Base-by-base conservation (phyloP, 2,888 invertebrate genomes). In the Spatulosminthurus flaviceps region DNA sequence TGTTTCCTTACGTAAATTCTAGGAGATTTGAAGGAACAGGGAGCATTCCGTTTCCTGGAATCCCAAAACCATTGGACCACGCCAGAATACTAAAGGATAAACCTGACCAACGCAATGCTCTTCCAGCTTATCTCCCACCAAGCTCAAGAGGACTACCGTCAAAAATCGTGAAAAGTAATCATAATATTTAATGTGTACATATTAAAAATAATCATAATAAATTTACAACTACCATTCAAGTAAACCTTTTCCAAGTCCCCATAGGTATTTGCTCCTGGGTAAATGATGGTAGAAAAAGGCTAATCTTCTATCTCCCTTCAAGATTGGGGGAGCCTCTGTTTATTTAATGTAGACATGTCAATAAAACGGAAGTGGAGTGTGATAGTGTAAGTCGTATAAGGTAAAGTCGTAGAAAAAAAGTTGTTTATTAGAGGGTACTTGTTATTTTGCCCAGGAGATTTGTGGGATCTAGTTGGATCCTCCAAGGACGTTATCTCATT, bases 401-500 rank as follows among this genome's bases (percentile, higher is more conserved):
- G n/a, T n/a, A n/a, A n/a, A n/a, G n/a, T n/a, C n/a, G n/a, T n/a
- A n/a, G n/a, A n/a, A n/a, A n/a, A n/a, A n/a, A n/a, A n/a, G n/a
- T n/a, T n/a, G n/a, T n/a, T 67, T 67, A 74, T 74, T 34, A 74
- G 26, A 22, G 22, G 64, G n/a, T 71, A 71, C n/a, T n/a, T n/a
- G n/a, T 41, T 71, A 22, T 41, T 41, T 64, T 22, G 19, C 19
- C 61, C 70, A 80, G 78, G 80, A 43, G 79, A 76, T 73, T 29
- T 81, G 26, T 81, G 81, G 81, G 72, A 81, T 79, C 73, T 85
- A 61, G 80, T 85, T 79, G 83, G 84, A 64, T 81, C 84, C 13
- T 79, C 84, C n/a, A 79, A 82, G 61, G 85, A 83, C 79, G 79
- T 82, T 69, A 78, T 84, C 77, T 80, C 83, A 22, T 79, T 81